Evolutionary conservation across 2,113 vertebrate species (phyloP).

Genomic region (Setophaga coronata): DNA sequence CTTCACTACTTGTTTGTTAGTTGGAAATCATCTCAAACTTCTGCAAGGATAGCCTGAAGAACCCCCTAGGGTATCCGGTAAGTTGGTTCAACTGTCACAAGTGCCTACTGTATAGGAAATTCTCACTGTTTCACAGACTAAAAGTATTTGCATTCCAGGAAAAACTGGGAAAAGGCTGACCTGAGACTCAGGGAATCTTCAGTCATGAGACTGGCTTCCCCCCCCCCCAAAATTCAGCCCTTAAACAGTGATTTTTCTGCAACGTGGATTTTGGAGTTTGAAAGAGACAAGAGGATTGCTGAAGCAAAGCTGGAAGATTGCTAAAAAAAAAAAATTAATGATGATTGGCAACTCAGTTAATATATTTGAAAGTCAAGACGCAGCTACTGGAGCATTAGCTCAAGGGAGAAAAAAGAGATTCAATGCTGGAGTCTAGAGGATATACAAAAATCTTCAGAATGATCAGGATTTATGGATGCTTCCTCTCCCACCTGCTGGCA

Average conservation of each 20-base stretch:
- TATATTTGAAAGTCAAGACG: constrained; percentile 41
- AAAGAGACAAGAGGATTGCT: constrained; percentile 11
- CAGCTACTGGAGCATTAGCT: constrained; percentile 23
- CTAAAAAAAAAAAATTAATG: constrained; percentile 16
- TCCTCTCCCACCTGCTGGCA: constrained; percentile 28
- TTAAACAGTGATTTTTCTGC: constrained; percentile 11
- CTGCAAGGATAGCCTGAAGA: neutral
- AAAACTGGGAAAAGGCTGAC: neutral
- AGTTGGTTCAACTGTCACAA: neutral
- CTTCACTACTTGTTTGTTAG: neutral
- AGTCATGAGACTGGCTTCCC: neutral
- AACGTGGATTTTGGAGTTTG: neutral
- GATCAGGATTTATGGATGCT: constrained; percentile 25
- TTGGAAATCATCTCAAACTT: neutral
- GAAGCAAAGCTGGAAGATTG: constrained; percentile 32
- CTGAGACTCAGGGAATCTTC: neutral
- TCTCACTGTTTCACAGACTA: neutral
- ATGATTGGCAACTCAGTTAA: constrained; percentile 49
- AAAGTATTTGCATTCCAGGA: neutral
- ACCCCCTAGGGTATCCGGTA: accelerated
- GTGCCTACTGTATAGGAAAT: neutral
- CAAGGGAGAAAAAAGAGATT: neutral
- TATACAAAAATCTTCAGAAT: constrained; percentile 36
- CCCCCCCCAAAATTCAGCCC: neutral
- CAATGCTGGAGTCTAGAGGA: neutral